phyloP scores from a whole-genome alignment of 2,113 vertebrate genomes.

The Chlorocebus sabaeus region DNA sequence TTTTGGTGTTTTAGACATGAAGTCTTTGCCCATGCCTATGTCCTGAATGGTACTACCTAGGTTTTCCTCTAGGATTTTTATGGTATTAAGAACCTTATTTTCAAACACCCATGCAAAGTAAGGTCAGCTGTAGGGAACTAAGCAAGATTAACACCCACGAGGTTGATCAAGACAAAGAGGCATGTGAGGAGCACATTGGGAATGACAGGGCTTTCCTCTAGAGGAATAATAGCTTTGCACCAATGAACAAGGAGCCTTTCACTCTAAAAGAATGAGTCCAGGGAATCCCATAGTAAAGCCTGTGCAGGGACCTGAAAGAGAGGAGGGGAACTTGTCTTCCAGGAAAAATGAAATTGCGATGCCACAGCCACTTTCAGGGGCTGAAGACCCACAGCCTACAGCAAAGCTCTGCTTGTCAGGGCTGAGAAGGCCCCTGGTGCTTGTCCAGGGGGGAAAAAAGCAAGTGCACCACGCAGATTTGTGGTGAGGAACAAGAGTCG shows the following conservation, averaged over 20 bases:
- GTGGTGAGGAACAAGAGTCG: not conserved
- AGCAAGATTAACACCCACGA: constrained; percentile 25
- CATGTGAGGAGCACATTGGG: not conserved
- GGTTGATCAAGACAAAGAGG: not conserved
- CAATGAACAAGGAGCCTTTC: not conserved
- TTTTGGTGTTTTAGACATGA: too few species aligned
- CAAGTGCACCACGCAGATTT: not conserved
- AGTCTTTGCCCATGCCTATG: too few species aligned
- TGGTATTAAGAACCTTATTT: constrained; percentile 41
- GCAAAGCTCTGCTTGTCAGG: not conserved
- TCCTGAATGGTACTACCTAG: too few species aligned
- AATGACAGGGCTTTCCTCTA: constrained; percentile 33
- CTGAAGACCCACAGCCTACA: not conserved
- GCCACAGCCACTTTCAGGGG: not conserved
- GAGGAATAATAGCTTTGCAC: not conserved
- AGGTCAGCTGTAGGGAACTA: constrained; percentile 64
- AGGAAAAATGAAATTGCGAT: not conserved
- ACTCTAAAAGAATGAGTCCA: not conserved
- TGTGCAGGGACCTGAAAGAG: not conserved
- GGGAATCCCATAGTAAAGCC: not conserved
- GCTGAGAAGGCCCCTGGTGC: not conserved
- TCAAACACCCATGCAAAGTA: constrained; percentile 25
- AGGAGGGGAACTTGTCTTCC: not conserved
- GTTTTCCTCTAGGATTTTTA: too few species aligned
- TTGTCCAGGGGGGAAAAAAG: not conserved